Base-by-base conservation (phyloP, 2,888 invertebrate genomes). In the Drosophila affinis region DNA sequence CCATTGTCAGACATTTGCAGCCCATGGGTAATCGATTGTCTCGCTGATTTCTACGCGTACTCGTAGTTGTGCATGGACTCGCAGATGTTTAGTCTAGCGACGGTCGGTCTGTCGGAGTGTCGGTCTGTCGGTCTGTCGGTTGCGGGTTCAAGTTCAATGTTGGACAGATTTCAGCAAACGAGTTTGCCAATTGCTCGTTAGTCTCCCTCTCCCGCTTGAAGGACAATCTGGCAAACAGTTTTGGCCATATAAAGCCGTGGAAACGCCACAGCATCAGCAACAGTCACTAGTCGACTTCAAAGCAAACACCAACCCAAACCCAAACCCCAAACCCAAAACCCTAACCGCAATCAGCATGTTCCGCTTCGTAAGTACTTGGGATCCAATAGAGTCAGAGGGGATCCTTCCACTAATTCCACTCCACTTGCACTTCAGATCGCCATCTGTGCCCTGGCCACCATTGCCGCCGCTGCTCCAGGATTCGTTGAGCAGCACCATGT, bases 381-480 rank as follows among this genome's bases (percentile, higher is more conserved):
- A 14, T 14, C 14, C 34, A 14, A 14, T 14, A 2, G 10, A 24
- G 9, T 14, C 9, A 34, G 7, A 27, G 12, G 5, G 34, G 34
- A 46, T 56, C 12, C 10, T 14, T 3, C 17, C 12, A 18, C 6
- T 61, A 47, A 68, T 9, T 27, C 12, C 12, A 34, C 10, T 2
- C 46, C 10, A 21, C 21, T 21, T 21, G 3, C 12, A 0, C 45
- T 0, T 32, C 7, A 89, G 88, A 62, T 84, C 49, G 81, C 82
- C 14, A 85, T 92, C 77, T 88, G 80, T 60, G 90, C 89, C 71
- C 78, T 91, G 72, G 80, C 89, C 68, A 90, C 87, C 69, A 62
- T 92, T 55, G 89, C 88, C 54, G 90, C 90, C 62, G 89, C 90
- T 65, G 91, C 91, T 24, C 89, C 90, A 14, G 88, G 90, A 12